Conservation (phyloP, 2,797 vertebrate species). For the Schizothorax lantsangensis region DNA sequence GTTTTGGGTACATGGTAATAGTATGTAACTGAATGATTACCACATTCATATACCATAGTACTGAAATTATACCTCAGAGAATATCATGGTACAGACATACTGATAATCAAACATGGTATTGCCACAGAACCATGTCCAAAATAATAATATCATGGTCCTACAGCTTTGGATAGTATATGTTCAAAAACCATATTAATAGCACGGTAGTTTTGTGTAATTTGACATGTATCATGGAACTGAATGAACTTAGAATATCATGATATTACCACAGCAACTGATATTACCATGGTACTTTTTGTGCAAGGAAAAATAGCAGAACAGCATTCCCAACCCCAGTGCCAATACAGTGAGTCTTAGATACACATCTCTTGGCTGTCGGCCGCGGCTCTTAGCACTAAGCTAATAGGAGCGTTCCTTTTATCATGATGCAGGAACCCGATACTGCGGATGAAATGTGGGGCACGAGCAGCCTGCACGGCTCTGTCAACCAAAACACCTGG, state of each 20-base stretch:
- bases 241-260: not conserved
- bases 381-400: conserved; percentile 56
- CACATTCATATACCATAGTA: not conserved
- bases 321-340: conserved; percentile 4
- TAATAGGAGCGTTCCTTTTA: conserved; percentile 66
- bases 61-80: not conserved
- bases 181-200: not conserved
- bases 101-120: not conserved
- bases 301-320: not conserved
- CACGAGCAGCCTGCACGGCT: conserved; percentile 55
- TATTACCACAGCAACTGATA: not conserved
- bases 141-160: not conserved
- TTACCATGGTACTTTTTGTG: not conserved
- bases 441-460: conserved; percentile 54
- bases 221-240: not conserved
- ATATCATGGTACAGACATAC: not conserved
- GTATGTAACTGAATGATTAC: not conserved
- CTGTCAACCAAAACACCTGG: conserved; percentile 81
- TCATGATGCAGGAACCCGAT: conserved; percentile 63
- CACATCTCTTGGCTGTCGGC: conserved; percentile 53
- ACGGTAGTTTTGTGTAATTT: not conserved
- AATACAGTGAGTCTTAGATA: conserved; percentile 23
- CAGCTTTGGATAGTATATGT: not conserved
- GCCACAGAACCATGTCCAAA: not conserved
- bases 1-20: not conserved